These are phyloP conservation scores for Leptobrachium leishanense DNA, from an alignment of 2,113 vertebrate species.

Conservation along the genomic window DNA sequence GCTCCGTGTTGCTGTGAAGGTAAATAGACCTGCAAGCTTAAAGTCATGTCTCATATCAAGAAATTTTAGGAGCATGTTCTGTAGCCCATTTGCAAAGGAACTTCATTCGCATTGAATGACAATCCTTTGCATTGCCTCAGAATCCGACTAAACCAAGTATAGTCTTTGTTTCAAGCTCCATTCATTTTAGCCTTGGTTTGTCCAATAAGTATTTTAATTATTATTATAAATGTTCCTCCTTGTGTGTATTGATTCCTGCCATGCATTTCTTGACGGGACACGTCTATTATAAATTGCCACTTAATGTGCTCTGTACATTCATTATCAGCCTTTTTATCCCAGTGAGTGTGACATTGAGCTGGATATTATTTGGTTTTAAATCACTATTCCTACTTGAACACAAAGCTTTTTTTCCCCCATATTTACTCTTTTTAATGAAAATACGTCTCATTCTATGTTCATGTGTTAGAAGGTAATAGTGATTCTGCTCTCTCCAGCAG, in stretches of 20 bases:
- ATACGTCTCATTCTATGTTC: slow-evolving; percentile 3
- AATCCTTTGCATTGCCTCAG: too few relatives aligned
- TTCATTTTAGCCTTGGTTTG: too few relatives aligned
- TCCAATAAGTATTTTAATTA: not conserved
- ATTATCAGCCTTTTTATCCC: slow-evolving; percentile 29
- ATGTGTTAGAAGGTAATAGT: slow-evolving; percentile 8
- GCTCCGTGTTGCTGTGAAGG: too few relatives aligned
- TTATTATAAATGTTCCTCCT: slow-evolving; percentile 17
- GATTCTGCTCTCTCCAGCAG: slow-evolving; percentile 1
- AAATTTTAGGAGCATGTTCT: too few relatives aligned
- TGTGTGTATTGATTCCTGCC: slow-evolving; percentile 38
- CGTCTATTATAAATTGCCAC: slow-evolving; percentile 33
- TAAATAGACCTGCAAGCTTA: too few relatives aligned
- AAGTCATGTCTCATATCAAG: too few relatives aligned
- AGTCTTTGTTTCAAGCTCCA: too few relatives aligned
- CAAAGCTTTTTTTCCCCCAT: not conserved
- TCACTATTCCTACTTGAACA: slow-evolving; percentile 20
- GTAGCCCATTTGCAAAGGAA: too few relatives aligned
- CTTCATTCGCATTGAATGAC: too few relatives aligned
- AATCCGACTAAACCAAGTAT: too few relatives aligned
- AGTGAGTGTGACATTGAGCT: slow-evolving; percentile 14
- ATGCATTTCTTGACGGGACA: slow-evolving; percentile 33
- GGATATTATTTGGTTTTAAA: slow-evolving; percentile 30
- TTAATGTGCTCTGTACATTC: slow-evolving; percentile 33
- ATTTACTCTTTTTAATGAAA: not conserved